Conservation (phyloP, 2,113 vertebrate species). For the Machaerirhynchus nigripectus region DNA sequence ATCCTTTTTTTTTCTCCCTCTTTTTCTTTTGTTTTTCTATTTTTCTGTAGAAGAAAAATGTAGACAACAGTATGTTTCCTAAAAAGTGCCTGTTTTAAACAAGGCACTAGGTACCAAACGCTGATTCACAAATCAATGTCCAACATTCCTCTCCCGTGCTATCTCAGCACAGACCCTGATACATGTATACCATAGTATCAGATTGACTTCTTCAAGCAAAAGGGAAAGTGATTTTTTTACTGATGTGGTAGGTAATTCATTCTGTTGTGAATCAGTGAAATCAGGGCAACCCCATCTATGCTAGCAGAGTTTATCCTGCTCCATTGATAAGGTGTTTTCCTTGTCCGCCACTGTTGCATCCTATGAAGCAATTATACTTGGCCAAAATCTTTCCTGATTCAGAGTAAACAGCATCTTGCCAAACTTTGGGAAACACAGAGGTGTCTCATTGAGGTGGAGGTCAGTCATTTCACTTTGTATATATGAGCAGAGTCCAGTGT, state of each 20-base stretch:
- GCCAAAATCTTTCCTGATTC: neutral
- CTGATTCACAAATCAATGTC: neutral
- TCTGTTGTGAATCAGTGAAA: neutral
- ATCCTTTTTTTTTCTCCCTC: fast-evolving
- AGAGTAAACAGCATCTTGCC: neutral
- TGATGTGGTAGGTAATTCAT: neutral
- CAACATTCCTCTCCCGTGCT: neutral
- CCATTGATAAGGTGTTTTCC: fast-evolving
- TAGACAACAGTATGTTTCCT: neutral
- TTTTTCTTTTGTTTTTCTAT: neutral
- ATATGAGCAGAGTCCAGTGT: fast-evolving
- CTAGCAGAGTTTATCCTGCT: neutral
- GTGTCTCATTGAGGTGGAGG: neutral
- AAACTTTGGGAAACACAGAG: neutral
- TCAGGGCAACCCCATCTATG: neutral
- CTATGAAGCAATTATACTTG: neutral
- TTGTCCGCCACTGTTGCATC: neutral
- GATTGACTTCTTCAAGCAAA: neutral
- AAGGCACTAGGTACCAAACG: neutral
- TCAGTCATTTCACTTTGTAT: neutral
- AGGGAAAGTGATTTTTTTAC: neutral
- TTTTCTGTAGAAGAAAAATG: neutral
- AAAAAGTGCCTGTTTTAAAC: neutral
- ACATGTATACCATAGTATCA: neutral
- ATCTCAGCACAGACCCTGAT: neutral